Percentiles rank a stretch among this genome's conserved stretches.
These are phyloP conservation scores for Subanguina moxae DNA, from an alignment of 1,140 invertebrate species.

Conservation along the genomic window DNA sequence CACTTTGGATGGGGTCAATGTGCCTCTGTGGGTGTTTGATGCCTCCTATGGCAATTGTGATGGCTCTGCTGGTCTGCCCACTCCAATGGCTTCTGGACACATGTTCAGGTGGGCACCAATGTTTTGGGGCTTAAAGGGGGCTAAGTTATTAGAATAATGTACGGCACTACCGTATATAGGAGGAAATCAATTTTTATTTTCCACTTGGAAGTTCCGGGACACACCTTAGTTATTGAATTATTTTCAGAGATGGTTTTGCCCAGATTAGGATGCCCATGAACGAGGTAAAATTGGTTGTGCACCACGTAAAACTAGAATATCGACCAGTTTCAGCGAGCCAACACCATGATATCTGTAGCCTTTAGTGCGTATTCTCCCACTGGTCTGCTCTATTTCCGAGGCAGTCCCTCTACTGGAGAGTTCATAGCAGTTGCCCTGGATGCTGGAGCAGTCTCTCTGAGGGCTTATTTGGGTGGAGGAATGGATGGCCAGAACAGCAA, in stretches of 20 bases:
- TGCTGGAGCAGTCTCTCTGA: constrained; percentile 47
- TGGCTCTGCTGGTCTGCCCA: constrained; percentile 43
- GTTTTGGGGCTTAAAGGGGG: background rate
- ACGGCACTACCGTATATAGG: too few relatives aligned
- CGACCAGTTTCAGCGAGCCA: constrained; percentile 22
- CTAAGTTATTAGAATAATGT: background rate
- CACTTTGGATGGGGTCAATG: constrained; percentile 44
- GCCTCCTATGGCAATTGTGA: constrained; percentile 47
- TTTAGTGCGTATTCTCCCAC: constrained; percentile 55
- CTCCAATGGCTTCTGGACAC: constrained; percentile 38
- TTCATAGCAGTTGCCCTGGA: constrained; percentile 50
- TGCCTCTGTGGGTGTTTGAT: constrained; percentile 53
- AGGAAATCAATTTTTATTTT: too few relatives aligned
- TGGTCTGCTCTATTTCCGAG: constrained; percentile 57
- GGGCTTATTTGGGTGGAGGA: constrained; percentile 47
- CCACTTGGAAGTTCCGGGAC: too few relatives aligned
- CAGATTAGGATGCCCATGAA: constrained; percentile 43
- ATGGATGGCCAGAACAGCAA: background rate
- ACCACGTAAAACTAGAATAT: too few relatives aligned
- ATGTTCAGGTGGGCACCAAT: constrained; percentile 47
- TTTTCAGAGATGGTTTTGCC: constrained; percentile 54
- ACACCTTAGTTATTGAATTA: background rate
- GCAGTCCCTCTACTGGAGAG: constrained; percentile 47
- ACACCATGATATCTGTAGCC: constrained; percentile 45
- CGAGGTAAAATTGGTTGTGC: constrained; percentile 17